phyloP scores from a whole-genome alignment of 2,888 invertebrate genomes.

The Pollenia amentaria region DNA sequence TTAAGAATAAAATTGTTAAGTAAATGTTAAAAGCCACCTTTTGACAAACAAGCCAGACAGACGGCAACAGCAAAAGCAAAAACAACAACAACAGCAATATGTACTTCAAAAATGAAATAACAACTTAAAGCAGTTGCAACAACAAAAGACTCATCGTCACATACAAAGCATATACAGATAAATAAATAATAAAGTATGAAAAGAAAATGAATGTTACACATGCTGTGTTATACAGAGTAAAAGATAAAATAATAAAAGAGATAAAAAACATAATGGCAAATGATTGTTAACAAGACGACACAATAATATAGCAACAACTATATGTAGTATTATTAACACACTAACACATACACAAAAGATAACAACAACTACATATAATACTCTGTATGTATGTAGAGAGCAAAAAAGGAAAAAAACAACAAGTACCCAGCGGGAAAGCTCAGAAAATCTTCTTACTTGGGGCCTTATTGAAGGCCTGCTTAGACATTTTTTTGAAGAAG shows the following conservation, averaged over 20 bases:
- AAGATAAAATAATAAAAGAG: neutral
- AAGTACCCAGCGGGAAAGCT: too few species aligned
- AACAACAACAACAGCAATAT: neutral
- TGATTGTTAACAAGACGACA: conserved; percentile 43
- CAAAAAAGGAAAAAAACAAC: conserved; percentile 21
- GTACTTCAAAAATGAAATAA: neutral
- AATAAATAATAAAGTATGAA: neutral
- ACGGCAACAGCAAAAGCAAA: neutral
- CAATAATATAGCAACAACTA: conserved; percentile 8
- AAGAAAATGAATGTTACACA: conserved; percentile 9
- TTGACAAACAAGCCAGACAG: neutral
- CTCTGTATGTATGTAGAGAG: neutral
- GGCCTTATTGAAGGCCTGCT: too few species aligned
- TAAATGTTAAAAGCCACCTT: neutral
- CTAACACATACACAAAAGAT: neutral
- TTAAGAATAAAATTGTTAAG: neutral
- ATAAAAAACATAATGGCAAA: conserved; percentile 12
- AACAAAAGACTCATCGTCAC: conserved; percentile 7
- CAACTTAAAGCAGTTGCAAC: conserved; percentile 17
- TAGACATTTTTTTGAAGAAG: too few species aligned
- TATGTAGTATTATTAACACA: neutral
- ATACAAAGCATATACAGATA: conserved; percentile 20
- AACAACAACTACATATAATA: conserved; percentile 1
- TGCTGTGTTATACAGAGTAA: neutral
- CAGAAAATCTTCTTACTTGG: too few species aligned